Base-by-base conservation (phyloP, 1,140 invertebrate species). In the Globodera ellingtonae region DNA sequence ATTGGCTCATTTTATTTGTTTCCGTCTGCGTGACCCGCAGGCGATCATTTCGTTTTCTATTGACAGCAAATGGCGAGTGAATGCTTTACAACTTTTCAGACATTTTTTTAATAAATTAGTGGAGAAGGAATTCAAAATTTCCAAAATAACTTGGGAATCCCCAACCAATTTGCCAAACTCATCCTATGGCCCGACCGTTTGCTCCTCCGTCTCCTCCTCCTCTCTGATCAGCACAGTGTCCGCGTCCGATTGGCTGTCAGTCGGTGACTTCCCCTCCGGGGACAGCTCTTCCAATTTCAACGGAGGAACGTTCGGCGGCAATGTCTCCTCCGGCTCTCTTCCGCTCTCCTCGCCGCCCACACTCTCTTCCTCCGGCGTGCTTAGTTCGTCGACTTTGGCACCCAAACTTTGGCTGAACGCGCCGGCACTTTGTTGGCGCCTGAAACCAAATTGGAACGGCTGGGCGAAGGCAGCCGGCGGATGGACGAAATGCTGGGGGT, bases 201-300 rank as follows among this genome's bases (percentile, higher is more conserved):
- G 35, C 5, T 0, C 56, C 35, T 77, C 21, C 35, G 35, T 2
- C 50, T 67, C 24, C 24, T 67, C 24, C 24, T 77, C 75, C 50
- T 77, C 75, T 52, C 18, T 69, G 10, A 77, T 67, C 69, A 77
- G 21, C 24, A 77, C 69, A 52, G 75, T 77, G n/a, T 77, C 75
- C 15, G 75, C 67, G 48, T 77, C 75, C 65, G 75, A 77, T 18
- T 47, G 35, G 46, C 67, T 70, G 6, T 62, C 56, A 6, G 56
- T 21, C 15, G 56, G 56, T 18, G 56, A 15, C 4, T 24, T 75
- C 48, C n/a, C 65, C 48, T 24, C 65, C 73, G 56, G 50, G 15
- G 65, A 67, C 75, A 67, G 10, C n/a, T 35, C 67, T 6, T 70
- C 67, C 65, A 44, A 56, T 18, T 52, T 47, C 21, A 75, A 13